These are phyloP conservation scores for Pristionchus maxplancki DNA, from an alignment of 2,888 invertebrate species.

Conservation along the genomic window DNA sequence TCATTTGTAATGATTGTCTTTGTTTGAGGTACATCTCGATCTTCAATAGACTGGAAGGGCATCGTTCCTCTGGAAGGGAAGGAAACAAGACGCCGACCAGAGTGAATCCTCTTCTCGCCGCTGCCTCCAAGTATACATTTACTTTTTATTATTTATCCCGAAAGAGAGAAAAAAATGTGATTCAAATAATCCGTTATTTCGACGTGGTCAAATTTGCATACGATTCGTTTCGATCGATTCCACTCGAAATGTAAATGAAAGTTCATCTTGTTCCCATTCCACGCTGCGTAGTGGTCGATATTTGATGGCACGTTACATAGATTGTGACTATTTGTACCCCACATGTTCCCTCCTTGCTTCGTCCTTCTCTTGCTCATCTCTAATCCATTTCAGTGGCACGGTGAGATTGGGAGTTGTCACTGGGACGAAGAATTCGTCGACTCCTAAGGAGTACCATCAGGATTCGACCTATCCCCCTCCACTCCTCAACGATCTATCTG, in stretches of 20 bases:
- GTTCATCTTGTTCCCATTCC: not conserved
- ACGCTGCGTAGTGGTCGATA: not conserved
- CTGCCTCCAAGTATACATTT: not conserved
- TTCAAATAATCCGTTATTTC: not conserved
- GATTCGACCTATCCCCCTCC: constrained; percentile 40
- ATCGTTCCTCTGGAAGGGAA: constrained; percentile 29
- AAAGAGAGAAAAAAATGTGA: not conserved
- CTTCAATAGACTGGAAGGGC: not conserved
- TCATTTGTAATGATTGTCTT: not conserved
- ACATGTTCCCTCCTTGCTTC: not conserved
- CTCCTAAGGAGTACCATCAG: constrained; percentile 41
- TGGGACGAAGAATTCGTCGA: constrained; percentile 27
- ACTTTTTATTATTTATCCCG: not conserved
- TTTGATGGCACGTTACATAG: not conserved
- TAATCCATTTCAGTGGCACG: not conserved
- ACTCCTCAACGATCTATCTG: constrained; percentile 34
- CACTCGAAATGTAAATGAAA: not conserved
- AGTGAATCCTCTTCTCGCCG: constrained; percentile 38
- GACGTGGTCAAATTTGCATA: constrained; percentile 1
- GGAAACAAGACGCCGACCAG: constrained; percentile 40
- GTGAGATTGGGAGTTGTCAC: not conserved
- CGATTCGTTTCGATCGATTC: not conserved
- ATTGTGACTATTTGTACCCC: not conserved
- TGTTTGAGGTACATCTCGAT: not conserved
- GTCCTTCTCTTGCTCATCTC: not conserved